Percentiles rank a stretch among this genome's conserved stretches.
Conservation (phyloP, 1,140 invertebrate species). For the Probaryconus sp. region DNA sequence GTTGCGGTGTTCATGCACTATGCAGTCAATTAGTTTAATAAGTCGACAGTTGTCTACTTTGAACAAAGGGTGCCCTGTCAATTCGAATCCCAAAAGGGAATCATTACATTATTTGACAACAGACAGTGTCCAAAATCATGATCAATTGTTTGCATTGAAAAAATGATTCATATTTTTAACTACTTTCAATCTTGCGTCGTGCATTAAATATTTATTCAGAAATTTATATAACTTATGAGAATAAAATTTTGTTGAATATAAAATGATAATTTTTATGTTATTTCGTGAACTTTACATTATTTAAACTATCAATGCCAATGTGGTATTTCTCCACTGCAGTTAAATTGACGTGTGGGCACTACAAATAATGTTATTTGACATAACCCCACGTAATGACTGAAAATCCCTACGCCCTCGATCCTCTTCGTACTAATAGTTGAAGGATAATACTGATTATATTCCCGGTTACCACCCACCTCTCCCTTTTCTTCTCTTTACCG, state of each 20-base stretch:
- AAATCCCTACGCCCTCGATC: conserved; percentile 71
- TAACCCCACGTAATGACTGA: conserved; percentile 71
- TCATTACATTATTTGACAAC: conserved; percentile 33
- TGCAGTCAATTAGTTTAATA: conserved; percentile 78
- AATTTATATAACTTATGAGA: no score
- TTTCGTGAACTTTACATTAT: conserved; percentile 39
- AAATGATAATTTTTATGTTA: no score
- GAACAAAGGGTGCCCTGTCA: conserved; percentile 38
- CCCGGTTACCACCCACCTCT: conserved; percentile 58
- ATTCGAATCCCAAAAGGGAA: conserved; percentile 37
- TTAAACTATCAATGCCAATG: conserved; percentile 18
- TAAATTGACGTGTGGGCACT: conserved; percentile 62
- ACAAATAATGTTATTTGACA: conserved; percentile 71
- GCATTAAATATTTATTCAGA: no score
- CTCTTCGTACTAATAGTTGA: conserved; percentile 74
- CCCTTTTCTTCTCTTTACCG: conserved; percentile 58
- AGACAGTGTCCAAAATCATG: conserved; percentile 23
- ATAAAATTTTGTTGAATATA: no score
- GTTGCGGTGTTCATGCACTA: conserved; percentile 64
- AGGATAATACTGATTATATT: conserved; percentile 75
- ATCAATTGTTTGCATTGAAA: background rate
- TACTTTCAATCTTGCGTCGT: no score
- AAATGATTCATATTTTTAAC: no score
- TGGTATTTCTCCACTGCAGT: conserved; percentile 50
- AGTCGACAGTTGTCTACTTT: conserved; percentile 75